Percentiles rank a stretch among this genome's conserved stretches.
Evolutionary conservation across 2,113 vertebrate genomes (phyloP).

Genomic region (Lophura nycthemera): DNA sequence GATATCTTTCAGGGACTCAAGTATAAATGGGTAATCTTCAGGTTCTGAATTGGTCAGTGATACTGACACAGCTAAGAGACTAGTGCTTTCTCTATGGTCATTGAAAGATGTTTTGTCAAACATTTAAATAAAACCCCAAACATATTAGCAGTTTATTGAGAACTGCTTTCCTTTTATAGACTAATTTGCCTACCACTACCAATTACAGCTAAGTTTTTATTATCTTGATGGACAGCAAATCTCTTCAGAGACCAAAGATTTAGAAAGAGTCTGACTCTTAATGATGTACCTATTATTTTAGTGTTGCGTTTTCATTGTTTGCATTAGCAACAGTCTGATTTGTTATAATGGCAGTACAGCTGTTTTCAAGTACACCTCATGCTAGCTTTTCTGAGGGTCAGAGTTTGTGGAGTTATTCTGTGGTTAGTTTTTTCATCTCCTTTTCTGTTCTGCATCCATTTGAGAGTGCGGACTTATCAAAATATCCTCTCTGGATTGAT

Average conservation of each 20-base stretch:
- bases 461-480: not conserved
- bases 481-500: not conserved
- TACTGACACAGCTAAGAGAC: not conserved
- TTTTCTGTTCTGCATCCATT: not conserved
- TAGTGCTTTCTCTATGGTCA: not conserved
- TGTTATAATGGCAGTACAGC: not conserved
- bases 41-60: not conserved
- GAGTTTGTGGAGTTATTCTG: not conserved
- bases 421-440: not conserved
- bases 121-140: not conserved
- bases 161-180: not conserved
- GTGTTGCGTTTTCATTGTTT: not conserved
- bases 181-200: not conserved
- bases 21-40: not conserved
- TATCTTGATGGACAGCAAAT: not conserved
- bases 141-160: not conserved
- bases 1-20: rapidly evolving
- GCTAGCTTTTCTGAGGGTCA: not conserved
- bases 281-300: not conserved
- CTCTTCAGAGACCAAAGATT: not conserved
- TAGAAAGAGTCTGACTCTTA: not conserved
- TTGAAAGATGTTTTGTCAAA: not conserved
- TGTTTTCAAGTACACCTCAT: not conserved
- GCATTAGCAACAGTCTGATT: not conserved
- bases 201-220: not conserved